phyloP scores from a whole-genome alignment of 1,140 invertebrate genomes.

The Platorchestia sp. region DNA sequence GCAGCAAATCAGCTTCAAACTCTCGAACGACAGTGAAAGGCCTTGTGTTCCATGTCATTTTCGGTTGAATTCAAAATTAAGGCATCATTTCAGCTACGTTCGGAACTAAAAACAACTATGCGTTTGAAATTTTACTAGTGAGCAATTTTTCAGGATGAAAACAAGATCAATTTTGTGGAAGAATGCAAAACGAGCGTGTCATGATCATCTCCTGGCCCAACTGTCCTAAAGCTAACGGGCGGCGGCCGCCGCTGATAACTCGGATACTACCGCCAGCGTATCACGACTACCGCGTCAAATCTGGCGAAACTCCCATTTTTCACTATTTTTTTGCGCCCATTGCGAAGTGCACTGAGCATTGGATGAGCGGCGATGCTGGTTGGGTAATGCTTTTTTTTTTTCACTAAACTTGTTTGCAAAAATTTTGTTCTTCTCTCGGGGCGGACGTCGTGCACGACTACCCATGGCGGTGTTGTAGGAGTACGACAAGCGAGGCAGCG shows the following conservation, averaged over 20 bases:
- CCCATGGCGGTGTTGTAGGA: constrained; percentile 9
- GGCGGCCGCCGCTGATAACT: not conserved
- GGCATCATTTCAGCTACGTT: not conserved
- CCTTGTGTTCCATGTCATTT: not conserved
- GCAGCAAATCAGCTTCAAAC: too few species aligned
- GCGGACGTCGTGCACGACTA: constrained; percentile 21
- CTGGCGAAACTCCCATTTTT: constrained; percentile 52
- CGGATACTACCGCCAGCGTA: constrained; percentile 5
- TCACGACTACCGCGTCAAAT: constrained; percentile 45
- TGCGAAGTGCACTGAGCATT: not conserved
- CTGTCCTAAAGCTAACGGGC: not conserved
- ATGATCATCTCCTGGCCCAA: not conserved
- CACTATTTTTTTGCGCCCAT: constrained; percentile 25
- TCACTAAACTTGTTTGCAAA: not conserved
- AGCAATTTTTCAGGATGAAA: not conserved
- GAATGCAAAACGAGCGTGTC: not conserved
- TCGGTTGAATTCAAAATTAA: not conserved
- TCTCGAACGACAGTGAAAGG: not conserved
- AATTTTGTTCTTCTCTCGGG: constrained; percentile 43
- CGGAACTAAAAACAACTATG: not conserved
- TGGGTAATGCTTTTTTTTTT: constrained; percentile 53
- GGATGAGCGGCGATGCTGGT: constrained; percentile 50
- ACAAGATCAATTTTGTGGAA: not conserved
- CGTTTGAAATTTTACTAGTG: not conserved
- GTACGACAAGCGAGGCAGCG: constrained; percentile 20